A percentile compares a stretch with the other conserved stretches of the same genome.
phyloP scores from a whole-genome alignment of 2,797 vertebrate genomes.

The Microtus californicus region DNA sequence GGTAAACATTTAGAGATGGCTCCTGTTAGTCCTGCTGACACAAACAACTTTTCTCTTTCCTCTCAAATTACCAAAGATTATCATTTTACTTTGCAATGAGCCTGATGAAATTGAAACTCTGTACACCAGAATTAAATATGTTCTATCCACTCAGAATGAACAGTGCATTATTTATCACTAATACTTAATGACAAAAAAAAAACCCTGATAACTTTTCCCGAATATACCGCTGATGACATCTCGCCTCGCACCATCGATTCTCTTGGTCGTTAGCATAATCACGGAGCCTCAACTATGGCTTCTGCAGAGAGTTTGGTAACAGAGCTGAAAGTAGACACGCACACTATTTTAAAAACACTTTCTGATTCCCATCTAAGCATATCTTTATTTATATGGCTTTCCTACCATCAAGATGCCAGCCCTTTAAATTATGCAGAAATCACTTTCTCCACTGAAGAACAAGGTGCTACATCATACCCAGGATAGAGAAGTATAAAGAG shows the following conservation, averaged over 20 bases:
- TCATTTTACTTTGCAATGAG: conserved; percentile 86
- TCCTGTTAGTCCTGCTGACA: conserved; percentile 69
- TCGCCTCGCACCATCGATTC: conserved; percentile 87
- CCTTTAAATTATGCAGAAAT: conserved; percentile 84
- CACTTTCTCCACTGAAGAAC: conserved; percentile 81
- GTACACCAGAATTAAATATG: conserved; percentile 88
- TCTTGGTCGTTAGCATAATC: conserved; percentile 89
- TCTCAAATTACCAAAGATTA: conserved; percentile 87
- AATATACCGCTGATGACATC: conserved; percentile 88
- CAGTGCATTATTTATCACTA: conserved; percentile 90
- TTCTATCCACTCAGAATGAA: conserved; percentile 87
- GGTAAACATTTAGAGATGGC: conserved; percentile 78
- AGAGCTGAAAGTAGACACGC: conserved; percentile 82
- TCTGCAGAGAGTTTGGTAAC: conserved; percentile 89
- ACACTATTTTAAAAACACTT: conserved; percentile 86
- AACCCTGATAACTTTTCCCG: conserved; percentile 86
- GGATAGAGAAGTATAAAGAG: conserved; percentile 81
- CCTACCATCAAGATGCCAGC: conserved; percentile 85
- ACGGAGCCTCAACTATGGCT: conserved; percentile 89
- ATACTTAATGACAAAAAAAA: conserved; percentile 88
- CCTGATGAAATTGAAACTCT: conserved; percentile 86
- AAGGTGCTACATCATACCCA: conserved; percentile 68
- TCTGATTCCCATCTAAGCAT: conserved; percentile 84
- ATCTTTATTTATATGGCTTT: conserved; percentile 79
- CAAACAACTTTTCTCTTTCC: conserved; percentile 85